A percentile compares a stretch with the other conserved stretches of the same genome.
phyloP scores from a whole-genome alignment of 37 sponge, comb jelly and placozoan species.

The Haliclona indistincta region DNA sequence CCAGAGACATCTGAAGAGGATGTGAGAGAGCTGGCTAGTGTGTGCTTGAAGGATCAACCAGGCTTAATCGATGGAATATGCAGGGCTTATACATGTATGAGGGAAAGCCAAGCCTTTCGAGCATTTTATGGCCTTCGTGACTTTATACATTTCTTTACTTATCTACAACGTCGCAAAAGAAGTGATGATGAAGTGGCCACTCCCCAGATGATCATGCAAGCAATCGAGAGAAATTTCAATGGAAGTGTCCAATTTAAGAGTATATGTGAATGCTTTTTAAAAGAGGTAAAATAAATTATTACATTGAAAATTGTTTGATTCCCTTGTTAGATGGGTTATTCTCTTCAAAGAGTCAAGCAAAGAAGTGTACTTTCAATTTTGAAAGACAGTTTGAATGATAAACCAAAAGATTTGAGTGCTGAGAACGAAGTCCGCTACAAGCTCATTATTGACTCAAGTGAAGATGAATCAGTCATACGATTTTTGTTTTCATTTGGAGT shows the following conservation, averaged over 20 bases:
- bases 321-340: no score
- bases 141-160: conserved; percentile 79
- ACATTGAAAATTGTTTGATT: no score
- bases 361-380: background rate
- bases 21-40: conserved; percentile 59
- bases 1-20: conserved; percentile 59
- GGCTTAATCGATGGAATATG: conserved; percentile 11
- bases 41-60: background rate
- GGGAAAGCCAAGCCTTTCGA: conserved; percentile 19
- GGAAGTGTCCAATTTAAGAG: conserved; percentile 33
- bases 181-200: conserved; percentile 12
- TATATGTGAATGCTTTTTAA: conserved; percentile 9
- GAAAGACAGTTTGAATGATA: background rate
- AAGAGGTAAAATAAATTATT: background rate
- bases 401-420: background rate
- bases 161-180: conserved; percentile 54
- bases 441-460: no score
- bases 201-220: conserved; percentile 69
- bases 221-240: conserved; percentile 92
- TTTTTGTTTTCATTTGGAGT: background rate
- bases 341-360: background rate
- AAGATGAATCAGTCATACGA: no score
- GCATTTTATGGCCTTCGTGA: conserved; percentile 87
- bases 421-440: no score
- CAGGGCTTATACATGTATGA: conserved; percentile 25